Evolutionary conservation across 2,888 invertebrate species (phyloP), one percentile per base, ranked within the genome.

Genomic region (Melanchra persicariae): DNA sequence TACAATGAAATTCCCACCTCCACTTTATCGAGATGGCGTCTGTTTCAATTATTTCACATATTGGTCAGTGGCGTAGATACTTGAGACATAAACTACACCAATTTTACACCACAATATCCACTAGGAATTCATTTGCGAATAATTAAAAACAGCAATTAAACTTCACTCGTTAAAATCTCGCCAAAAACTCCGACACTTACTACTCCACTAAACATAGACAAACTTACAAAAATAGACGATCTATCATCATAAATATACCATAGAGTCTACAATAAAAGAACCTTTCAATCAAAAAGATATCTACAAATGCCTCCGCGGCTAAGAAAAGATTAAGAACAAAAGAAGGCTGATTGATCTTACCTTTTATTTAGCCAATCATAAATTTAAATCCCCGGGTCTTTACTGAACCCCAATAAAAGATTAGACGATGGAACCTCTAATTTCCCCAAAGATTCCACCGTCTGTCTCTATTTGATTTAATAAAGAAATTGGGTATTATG

Each of bases 291-390:
- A 73, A 65, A n/a, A 61, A 63, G 4, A 45, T 70, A 51, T 17
- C 24, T n/a, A 51, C 37, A 19, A 62, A 43, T 62, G 8, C 26
- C 22, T 30, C 37, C 19, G 6, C 26, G 19, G 10, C 22, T 49
- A 58, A 43, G 26, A 37, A 66, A 62, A 40, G 58, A 74, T 80
- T 60, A 67, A 30, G 58, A 66, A 63, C 51, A 79, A 79, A 76
- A 55, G 57, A 30, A 54, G 49, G 8, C n/a, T 62, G 67, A 79
- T 67, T 77, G 67, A 66, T 74, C 61, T 26, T 74, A 63, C 62
- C 74, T 79, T 78, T 74, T 67, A 74, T 77, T 74, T 80, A 26
- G 37, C 26, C 80, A 79, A 77, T 77, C 80, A 77, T 63, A 74
- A 74, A 80, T 79, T 74, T 75, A 77, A 67, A 77, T 74, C 24